phyloP scores from a whole-genome alignment of 2,888 invertebrate species.

The Tipula unca region DNA sequence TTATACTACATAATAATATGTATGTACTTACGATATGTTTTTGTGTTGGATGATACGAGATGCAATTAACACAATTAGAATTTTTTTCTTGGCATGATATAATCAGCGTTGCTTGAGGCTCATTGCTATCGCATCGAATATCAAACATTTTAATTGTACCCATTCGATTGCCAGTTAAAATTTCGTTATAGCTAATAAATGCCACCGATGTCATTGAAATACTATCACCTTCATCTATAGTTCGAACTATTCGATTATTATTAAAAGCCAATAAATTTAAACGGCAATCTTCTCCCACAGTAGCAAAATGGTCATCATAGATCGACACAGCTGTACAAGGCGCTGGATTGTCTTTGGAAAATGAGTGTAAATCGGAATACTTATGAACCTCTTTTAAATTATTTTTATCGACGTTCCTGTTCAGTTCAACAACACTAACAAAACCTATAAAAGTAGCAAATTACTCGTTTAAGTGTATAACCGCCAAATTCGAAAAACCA shows the following conservation, averaged over 20 bases:
- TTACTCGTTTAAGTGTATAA: background rate
- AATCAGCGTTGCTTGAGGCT: constrained; percentile 61
- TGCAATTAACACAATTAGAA: constrained; percentile 56
- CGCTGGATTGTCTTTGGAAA: constrained; percentile 45
- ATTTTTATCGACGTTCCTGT: constrained; percentile 48
- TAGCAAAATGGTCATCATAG: constrained; percentile 69
- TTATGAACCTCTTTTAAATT: constrained; percentile 49
- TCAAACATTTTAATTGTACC: constrained; percentile 91
- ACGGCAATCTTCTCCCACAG: constrained; percentile 78
- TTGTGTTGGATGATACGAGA: constrained; percentile 79
- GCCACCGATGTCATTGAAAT: constrained; percentile 68
- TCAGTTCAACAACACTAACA: constrained; percentile 56
- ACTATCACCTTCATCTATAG: constrained; percentile 65
- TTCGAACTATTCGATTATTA: constrained; percentile 37
- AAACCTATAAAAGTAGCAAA: constrained; percentile 45
- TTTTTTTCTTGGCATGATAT: constrained; percentile 57
- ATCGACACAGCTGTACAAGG: constrained; percentile 70
- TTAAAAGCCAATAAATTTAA: constrained; percentile 46
- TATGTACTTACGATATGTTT: constrained; percentile 58
- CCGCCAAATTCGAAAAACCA: constrained; percentile 30
- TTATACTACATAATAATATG: background rate
- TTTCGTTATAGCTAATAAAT: constrained; percentile 60
- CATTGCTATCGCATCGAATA: constrained; percentile 53
- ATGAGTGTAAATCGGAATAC: constrained; percentile 62
- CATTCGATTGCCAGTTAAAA: constrained; percentile 76